A percentile compares a stretch with the other conserved stretches of the same genome.
phyloP scores from a whole-genome alignment of 2,113 vertebrate genomes.

The Ovis canadensis region DNA sequence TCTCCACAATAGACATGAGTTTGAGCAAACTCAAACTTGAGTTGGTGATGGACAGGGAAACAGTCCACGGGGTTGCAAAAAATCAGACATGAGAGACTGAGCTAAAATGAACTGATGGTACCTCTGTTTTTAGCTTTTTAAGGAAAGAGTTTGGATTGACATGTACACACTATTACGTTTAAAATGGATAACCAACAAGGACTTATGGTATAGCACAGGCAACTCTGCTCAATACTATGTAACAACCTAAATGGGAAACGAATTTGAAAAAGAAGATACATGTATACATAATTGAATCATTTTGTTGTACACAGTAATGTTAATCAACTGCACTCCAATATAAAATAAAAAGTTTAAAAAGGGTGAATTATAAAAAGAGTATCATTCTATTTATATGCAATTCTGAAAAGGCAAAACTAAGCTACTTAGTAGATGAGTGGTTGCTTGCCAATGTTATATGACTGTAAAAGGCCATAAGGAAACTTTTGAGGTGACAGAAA shows the following conservation, averaged over 20 bases:
- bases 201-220: not conserved
- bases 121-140: not conserved
- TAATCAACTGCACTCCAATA: not conserved
- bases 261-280: not conserved
- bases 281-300: not conserved
- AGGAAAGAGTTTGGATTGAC: not conserved
- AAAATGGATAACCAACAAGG: not conserved
- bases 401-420: not conserved
- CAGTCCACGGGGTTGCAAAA: not conserved
- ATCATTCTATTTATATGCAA: not conserved
- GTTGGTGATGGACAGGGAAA: not conserved
- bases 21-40: not conserved
- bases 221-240: not conserved
- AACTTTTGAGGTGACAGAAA: not conserved
- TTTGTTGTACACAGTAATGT: not conserved
- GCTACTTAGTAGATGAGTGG: not conserved
- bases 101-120: not conserved
- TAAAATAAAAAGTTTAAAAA: not conserved
- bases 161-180: not conserved
- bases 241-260: not conserved
- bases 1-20: not conserved
- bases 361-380: not conserved
- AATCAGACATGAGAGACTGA: not conserved
- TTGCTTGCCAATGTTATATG: not conserved
- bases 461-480: not conserved